Conservation (phyloP, 2,113 vertebrate species). For the Ranitomeya variabilis region DNA sequence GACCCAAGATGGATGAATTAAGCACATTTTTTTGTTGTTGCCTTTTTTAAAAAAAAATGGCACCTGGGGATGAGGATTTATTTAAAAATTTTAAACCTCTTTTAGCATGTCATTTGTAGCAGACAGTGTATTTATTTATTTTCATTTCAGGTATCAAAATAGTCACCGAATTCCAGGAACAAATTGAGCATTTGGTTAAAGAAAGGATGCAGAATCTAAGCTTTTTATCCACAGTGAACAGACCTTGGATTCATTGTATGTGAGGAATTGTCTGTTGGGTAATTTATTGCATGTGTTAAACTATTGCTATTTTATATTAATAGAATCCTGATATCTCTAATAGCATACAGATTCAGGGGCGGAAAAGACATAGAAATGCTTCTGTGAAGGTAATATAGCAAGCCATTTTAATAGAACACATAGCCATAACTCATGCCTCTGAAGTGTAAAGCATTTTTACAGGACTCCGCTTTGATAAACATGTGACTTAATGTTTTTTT, state of each 20-base stretch:
- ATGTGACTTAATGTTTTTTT: constrained; percentile 48
- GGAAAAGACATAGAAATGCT: constrained; percentile 8
- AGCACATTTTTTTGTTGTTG: too few species aligned
- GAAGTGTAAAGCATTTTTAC: constrained; percentile 41
- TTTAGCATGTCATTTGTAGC: too few species aligned
- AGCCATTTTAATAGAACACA: constrained; percentile 42
- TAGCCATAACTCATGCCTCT: constrained; percentile 50
- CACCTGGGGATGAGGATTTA: too few species aligned
- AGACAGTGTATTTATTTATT: too few species aligned
- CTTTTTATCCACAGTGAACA: constrained; percentile 53
- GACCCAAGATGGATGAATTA: too few species aligned
- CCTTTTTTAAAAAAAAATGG: too few species aligned
- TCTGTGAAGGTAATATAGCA: constrained; percentile 38
- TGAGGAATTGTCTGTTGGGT: constrained; percentile 36
- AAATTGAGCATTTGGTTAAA: constrained; percentile 27
- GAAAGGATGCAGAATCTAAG: constrained; percentile 26
- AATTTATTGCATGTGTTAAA: constrained; percentile 49
- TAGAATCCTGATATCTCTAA: constrained; percentile 46
- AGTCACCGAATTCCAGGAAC: background rate
- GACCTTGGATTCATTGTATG: constrained; percentile 21
- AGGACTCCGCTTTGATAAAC: constrained; percentile 49
- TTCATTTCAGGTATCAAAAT: background rate
- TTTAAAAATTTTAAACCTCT: too few species aligned
- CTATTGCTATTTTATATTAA: constrained; percentile 38
- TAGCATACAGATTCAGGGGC: constrained; percentile 33